Percentiles rank a stretch among this genome's conserved stretches.
Conservation (phyloP, 2,113 vertebrate species). For the Oryzias woworae region DNA sequence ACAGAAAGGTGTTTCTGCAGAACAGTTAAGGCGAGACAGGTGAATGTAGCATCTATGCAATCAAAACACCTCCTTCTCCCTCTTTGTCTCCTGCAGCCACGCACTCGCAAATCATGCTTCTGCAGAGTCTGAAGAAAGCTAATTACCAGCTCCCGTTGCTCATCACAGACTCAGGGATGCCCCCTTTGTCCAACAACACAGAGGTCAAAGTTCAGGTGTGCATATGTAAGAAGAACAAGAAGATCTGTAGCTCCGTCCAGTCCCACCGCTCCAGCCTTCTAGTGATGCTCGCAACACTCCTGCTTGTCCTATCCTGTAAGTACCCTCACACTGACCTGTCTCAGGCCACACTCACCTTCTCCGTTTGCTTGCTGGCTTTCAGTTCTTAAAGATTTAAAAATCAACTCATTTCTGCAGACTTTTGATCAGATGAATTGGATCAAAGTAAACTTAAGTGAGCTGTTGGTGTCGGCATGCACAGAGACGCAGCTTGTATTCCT, state of each 20-base stretch:
- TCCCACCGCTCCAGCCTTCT: constrained; percentile 75
- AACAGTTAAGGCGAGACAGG: neutral
- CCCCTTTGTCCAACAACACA: constrained; percentile 89
- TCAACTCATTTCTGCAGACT: too few relatives aligned
- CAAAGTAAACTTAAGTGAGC: too few relatives aligned
- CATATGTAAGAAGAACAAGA: constrained; percentile 94
- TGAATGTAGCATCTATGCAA: neutral
- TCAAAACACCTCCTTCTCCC: neutral
- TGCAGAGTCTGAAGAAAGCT: constrained; percentile 92
- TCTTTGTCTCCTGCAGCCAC: constrained; percentile 74
- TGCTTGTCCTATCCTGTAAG: constrained; percentile 65
- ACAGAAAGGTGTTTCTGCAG: constrained; percentile 1
- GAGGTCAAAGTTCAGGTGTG: constrained; percentile 96
- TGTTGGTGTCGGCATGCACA: neutral
- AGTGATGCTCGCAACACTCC: constrained; percentile 69
- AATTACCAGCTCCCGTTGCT: constrained; percentile 95
- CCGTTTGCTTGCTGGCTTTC: neutral
- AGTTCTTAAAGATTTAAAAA: neutral
- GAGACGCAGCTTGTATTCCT: neutral
- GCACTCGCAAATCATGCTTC: constrained; percentile 90
- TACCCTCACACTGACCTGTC: constrained; percentile 10
- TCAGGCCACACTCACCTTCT: too few relatives aligned
- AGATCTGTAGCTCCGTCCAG: constrained; percentile 88
- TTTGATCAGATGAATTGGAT: too few relatives aligned
- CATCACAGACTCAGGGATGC: constrained; percentile 93